These are phyloP conservation scores for Macrotis lagotis DNA, from an alignment of 2,113 vertebrate genomes.

Conservation along the genomic window DNA sequence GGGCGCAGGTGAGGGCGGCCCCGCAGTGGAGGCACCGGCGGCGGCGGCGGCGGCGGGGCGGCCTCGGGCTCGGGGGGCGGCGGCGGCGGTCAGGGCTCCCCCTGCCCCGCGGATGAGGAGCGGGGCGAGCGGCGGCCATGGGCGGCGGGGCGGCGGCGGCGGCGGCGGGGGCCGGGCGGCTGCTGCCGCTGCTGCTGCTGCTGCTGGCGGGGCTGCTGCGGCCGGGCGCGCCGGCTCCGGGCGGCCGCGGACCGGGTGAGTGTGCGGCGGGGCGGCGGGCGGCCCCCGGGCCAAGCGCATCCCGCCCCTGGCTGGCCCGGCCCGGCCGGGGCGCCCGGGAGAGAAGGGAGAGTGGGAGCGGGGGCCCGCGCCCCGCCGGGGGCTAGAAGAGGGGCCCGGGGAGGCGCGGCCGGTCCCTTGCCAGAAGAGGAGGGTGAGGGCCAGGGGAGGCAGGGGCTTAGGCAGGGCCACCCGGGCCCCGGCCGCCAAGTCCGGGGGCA, in stretches of 20 bases:
- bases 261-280: background rate
- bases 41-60: background rate
- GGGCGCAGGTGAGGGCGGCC: background rate
- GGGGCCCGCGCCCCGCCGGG: background rate
- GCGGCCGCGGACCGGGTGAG: constrained; percentile 48
- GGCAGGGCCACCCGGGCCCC: too few relatives aligned
- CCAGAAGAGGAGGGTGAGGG: background rate
- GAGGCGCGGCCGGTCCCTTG: too few relatives aligned
- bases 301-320: too few relatives aligned
- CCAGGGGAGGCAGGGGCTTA: background rate
- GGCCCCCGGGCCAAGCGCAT: too few relatives aligned
- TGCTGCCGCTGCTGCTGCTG: background rate
- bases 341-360: background rate
- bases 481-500: too few relatives aligned
- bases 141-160: background rate
- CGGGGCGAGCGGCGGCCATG: constrained; percentile 58
- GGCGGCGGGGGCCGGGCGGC: constrained; percentile 18
- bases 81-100: background rate
- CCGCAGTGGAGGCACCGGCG: constrained; percentile 2
- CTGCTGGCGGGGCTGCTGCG: constrained; percentile 54
- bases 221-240: constrained; percentile 17
- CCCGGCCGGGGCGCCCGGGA: background rate
- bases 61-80: background rate
- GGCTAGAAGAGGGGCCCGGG: too few relatives aligned
- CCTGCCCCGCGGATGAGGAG: constrained; percentile 12